phyloP scores from a whole-genome alignment of 35 echinoderm and acorn worm genomes.

The Ophiothrix spiculata region DNA sequence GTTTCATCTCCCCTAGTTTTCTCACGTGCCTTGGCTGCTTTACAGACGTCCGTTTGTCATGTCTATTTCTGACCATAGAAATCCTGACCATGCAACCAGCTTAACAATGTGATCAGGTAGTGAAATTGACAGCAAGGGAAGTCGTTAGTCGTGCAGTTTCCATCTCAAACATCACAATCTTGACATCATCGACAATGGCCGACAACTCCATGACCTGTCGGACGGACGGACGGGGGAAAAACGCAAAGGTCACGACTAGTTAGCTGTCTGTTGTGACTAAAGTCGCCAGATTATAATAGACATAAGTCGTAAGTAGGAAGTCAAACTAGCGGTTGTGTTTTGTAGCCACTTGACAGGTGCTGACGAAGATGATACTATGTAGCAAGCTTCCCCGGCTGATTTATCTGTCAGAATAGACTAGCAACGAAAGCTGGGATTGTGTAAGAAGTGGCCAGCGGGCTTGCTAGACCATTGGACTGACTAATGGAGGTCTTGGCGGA shows the following conservation, averaged over 20 bases:
- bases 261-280: background rate
- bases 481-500: constrained; percentile 36
- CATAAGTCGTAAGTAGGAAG: background rate
- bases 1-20: no score
- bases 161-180: background rate
- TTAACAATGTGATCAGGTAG: no score
- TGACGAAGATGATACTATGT: background rate
- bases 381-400: background rate
- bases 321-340: background rate
- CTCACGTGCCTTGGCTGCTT: no score
- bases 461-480: constrained; percentile 7
- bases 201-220: background rate
- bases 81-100: no score
- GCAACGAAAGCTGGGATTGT: constrained; percentile 42
- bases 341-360: background rate
- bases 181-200: constrained; percentile 8
- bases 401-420: no score
- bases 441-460: constrained; percentile 23
- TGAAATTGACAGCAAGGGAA: constrained; percentile 2
- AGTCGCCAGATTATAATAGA: background rate
- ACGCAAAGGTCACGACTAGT: background rate
- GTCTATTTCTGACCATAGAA: no score
- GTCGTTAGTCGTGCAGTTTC: constrained; percentile 1
- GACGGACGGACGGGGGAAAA: no score
- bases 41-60: no score